A percentile compares a stretch with the other conserved stretches of the same genome.
These are phyloP conservation scores for Drosophila kikkawai DNA, from an alignment of 1,140 invertebrate species.

Conservation along the genomic window DNA sequence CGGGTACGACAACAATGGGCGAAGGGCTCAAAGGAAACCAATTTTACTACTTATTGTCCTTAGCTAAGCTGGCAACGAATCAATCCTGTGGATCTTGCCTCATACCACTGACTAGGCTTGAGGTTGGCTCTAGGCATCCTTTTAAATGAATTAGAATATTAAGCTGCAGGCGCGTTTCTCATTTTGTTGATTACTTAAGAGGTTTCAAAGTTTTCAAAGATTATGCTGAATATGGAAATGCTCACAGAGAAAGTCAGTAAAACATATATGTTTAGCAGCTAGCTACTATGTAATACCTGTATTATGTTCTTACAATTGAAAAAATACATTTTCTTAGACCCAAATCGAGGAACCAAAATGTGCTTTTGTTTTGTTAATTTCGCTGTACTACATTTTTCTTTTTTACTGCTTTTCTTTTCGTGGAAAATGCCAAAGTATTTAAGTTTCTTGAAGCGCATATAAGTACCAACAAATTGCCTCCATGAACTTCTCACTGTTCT, in stretches of 20 bases:
- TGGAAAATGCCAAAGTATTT: constrained; percentile 5
- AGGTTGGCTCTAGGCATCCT: constrained; percentile 38
- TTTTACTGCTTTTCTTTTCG: neutral
- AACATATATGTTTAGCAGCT: neutral
- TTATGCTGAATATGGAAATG: neutral
- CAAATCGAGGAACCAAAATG: neutral
- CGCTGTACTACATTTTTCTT: neutral
- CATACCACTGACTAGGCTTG: neutral
- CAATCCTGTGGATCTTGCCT: neutral
- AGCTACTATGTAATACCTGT: neutral
- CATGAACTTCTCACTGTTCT: constrained; percentile 12
- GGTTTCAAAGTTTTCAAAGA: constrained; percentile 26
- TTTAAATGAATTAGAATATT: constrained; percentile 74
- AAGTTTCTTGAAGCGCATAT: constrained; percentile 16
- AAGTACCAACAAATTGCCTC: constrained; percentile 20
- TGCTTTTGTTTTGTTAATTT: neutral
- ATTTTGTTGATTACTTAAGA: constrained; percentile 65
- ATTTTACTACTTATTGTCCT: constrained; percentile 33
- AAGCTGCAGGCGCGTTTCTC: constrained; percentile 41
- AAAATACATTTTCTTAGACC: neutral
- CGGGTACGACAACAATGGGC: constrained; percentile 5
- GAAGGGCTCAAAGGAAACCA: constrained; percentile 21
- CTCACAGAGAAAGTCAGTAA: neutral
- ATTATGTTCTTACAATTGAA: neutral
- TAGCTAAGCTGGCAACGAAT: constrained; percentile 17